phyloP scores from a whole-genome alignment of 2,797 vertebrate genomes.

The Pangasius krempfi region DNA sequence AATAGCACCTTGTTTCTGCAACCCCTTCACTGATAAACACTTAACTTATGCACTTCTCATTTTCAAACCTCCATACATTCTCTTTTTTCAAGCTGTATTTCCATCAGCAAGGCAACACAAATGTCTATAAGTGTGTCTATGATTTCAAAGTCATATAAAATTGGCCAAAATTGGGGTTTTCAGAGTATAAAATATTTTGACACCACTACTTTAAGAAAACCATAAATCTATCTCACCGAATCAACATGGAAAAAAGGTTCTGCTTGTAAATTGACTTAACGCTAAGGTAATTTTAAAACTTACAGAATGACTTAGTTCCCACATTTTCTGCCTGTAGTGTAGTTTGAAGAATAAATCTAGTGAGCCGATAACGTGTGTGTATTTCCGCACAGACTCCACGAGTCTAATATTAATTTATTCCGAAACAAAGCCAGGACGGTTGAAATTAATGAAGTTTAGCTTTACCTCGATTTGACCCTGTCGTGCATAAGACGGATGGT shows the following conservation, averaged over 20 bases:
- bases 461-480: slow-evolving; percentile 97
- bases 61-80: not conserved
- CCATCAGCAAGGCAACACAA: not conserved
- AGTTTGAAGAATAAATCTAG: not conserved
- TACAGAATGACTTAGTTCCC: not conserved
- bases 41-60: not conserved
- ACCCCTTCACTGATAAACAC: not conserved
- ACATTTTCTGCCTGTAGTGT: too few species aligned
- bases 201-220: too few species aligned
- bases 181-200: too few species aligned
- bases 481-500: slow-evolving; percentile 95
- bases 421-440: not conserved
- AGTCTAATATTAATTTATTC: not conserved
- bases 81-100: not conserved
- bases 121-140: not conserved
- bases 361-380: not conserved
- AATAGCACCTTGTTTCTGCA: not conserved
- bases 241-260: too few species aligned
- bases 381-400: not conserved
- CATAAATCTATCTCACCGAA: too few species aligned
- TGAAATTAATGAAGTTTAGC: not conserved
- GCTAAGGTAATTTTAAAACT: not conserved
- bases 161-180: too few species aligned
- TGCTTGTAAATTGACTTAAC: not conserved
- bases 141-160: not conserved